Conservation (phyloP, 2,888 invertebrate species). For the Camponotus fellah region DNA sequence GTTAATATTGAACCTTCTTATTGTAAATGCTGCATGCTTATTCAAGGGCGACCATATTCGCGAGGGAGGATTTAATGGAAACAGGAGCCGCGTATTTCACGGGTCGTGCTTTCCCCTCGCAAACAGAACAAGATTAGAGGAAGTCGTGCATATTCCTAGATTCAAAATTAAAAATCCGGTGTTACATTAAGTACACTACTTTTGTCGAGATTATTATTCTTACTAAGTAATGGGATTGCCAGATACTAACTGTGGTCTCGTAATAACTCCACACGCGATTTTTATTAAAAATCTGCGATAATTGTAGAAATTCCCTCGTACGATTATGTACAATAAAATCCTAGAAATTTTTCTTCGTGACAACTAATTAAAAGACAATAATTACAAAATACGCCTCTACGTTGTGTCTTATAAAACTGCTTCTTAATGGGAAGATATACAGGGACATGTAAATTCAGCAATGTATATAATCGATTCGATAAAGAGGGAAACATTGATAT, state of each 20-base stretch:
- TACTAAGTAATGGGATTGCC: background rate
- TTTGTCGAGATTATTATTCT: background rate
- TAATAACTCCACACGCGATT: background rate
- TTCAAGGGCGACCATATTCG: conserved; percentile 68
- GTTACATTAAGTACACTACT: background rate
- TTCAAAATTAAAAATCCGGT: conserved; percentile 50
- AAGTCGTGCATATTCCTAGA: conserved; percentile 49
- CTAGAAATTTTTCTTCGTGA: background rate
- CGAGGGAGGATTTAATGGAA: conserved; percentile 72
- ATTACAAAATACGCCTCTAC: background rate
- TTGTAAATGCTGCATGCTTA: conserved; percentile 70
- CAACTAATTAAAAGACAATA: background rate
- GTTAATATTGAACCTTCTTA: conserved; percentile 71
- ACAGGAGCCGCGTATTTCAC: conserved; percentile 67
- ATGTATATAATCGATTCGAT: conserved; percentile 25
- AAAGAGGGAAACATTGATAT: background rate
- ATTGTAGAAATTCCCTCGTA: background rate
- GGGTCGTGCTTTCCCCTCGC: conserved; percentile 62
- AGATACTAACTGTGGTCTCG: background rate
- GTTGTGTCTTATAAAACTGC: background rate
- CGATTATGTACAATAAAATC: background rate
- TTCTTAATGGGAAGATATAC: background rate
- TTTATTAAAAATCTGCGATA: background rate
- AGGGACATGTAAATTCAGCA: background rate
- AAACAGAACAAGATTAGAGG: conserved; percentile 43